A percentile compares a stretch with the other conserved stretches of the same genome.
Conservation (phyloP, 2,113 vertebrate species). For the Sinosuthora webbiana region DNA sequence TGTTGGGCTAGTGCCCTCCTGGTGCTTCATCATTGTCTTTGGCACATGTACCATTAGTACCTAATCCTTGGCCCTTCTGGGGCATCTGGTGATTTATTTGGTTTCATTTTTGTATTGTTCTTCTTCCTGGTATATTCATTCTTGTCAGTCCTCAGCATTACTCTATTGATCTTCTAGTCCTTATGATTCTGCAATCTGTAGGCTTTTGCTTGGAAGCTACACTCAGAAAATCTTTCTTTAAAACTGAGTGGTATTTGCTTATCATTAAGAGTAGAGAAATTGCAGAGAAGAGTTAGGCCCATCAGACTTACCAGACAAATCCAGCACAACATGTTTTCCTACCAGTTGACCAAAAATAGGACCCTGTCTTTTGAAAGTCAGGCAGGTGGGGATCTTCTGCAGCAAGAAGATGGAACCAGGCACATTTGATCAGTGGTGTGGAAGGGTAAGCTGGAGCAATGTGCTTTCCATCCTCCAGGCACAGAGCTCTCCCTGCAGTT, state of each 20-base stretch:
- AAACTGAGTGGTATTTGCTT: background rate
- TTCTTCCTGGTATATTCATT: background rate
- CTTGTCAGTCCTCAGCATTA: background rate
- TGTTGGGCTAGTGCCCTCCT: background rate
- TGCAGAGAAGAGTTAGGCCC: background rate
- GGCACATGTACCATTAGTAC: background rate
- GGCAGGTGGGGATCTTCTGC: background rate
- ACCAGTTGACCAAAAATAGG: background rate
- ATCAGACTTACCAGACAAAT: background rate
- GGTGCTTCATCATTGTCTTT: background rate
- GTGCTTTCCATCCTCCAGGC: accelerated
- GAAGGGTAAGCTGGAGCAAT: background rate
- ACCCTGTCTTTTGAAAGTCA: background rate
- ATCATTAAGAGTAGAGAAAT: background rate
- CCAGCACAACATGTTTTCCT: background rate
- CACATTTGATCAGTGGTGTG: background rate
- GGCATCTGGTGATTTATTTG: background rate
- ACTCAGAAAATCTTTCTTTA: background rate
- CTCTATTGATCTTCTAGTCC: background rate
- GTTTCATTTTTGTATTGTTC: background rate
- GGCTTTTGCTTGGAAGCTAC: background rate
- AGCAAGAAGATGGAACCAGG: background rate
- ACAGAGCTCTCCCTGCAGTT: background rate
- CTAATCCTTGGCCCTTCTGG: background rate
- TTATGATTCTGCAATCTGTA: background rate